Percentiles rank a stretch among this genome's conserved stretches.
phyloP scores from a whole-genome alignment of 1,140 invertebrate species.

The Hypothenemus hampei region DNA sequence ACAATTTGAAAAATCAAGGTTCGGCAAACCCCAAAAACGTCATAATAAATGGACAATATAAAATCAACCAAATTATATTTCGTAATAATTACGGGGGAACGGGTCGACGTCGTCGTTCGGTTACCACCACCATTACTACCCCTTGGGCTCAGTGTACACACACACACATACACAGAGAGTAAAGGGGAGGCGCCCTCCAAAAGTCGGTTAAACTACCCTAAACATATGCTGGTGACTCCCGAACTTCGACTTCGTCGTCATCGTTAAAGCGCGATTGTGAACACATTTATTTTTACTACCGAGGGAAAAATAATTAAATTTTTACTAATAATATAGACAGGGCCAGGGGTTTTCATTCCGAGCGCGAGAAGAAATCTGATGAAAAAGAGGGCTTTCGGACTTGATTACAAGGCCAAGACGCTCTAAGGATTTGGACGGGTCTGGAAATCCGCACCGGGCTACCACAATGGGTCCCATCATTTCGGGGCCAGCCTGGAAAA shows the following conservation, averaged over 20 bases:
- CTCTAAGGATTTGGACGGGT: slow-evolving; percentile 32
- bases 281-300: too few relatives aligned
- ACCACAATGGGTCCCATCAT: slow-evolving; percentile 32
- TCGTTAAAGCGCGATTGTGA: too few relatives aligned
- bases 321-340: too few relatives aligned
- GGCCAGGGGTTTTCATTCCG: too few relatives aligned
- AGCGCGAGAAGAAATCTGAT: too few relatives aligned
- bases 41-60: slow-evolving; percentile 27
- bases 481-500: slow-evolving; percentile 29
- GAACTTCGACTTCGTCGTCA: too few relatives aligned
- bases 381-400: slow-evolving; percentile 11
- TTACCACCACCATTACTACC: too few relatives aligned
- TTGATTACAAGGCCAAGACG: slow-evolving; percentile 34
- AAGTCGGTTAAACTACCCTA: slow-evolving; percentile 15
- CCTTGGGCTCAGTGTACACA: background rate
- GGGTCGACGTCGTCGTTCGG: too few relatives aligned
- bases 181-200: background rate
- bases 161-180: background rate
- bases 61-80: slow-evolving; percentile 28
- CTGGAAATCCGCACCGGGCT: slow-evolving; percentile 26
- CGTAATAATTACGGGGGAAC: slow-evolving; percentile 24
- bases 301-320: too few relatives aligned
- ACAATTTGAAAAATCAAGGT: slow-evolving; percentile 28
- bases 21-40: slow-evolving; percentile 20
- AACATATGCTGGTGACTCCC: slow-evolving; percentile 9